Evolutionary conservation across 2,797 vertebrate genomes (phyloP).

Genomic region (Hyperoplus lanceolatus): DNA sequence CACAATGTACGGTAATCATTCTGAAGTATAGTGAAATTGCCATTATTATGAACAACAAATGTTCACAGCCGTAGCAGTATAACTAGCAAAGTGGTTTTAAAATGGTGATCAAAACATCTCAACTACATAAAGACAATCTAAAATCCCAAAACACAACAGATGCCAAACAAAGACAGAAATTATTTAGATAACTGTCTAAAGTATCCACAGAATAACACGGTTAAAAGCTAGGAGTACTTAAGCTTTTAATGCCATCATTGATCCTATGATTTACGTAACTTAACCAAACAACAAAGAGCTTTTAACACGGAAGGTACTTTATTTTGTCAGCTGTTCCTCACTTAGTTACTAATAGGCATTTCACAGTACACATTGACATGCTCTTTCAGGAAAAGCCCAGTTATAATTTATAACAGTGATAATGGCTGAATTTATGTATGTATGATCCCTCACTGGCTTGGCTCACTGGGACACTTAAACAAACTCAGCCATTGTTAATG

Average conservation of each 20-base stretch:
- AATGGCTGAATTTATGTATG: neutral
- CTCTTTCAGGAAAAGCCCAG: neutral
- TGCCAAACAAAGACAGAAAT: neutral
- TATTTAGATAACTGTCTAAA: constrained; percentile 1
- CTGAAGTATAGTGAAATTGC: constrained; percentile 26
- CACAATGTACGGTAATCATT: constrained; percentile 24
- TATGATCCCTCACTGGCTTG: neutral
- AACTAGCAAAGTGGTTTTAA: neutral
- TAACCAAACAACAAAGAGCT: neutral
- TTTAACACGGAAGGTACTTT: neutral
- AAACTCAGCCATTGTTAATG: neutral
- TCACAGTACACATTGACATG: neutral
- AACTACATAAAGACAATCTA: neutral
- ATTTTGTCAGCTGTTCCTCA: neutral
- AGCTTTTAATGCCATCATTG: neutral
- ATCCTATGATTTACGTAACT: neutral
- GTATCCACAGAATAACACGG: neutral
- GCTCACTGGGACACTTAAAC: neutral
- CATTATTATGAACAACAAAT: constrained; percentile 52
- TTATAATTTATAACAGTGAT: neutral
- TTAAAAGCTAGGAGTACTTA: neutral
- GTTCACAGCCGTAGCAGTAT: neutral
- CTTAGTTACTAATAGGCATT: neutral
- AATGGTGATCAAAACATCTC: constrained; percentile 8
- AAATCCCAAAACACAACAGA: constrained; percentile 4